Conservation (phyloP, 2,113 vertebrate species). For the Hypanus sabinus region DNA sequence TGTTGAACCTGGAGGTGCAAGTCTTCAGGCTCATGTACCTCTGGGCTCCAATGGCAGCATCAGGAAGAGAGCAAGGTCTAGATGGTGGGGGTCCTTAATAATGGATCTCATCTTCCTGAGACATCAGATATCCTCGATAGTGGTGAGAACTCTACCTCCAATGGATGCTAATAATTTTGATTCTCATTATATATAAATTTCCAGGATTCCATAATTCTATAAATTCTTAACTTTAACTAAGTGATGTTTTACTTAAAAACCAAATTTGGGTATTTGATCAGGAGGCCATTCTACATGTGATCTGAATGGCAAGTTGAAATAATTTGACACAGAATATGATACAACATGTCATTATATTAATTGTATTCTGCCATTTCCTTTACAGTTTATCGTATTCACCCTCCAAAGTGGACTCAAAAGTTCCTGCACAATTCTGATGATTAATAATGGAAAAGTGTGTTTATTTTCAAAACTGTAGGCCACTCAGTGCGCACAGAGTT, state of each 20-base stretch:
- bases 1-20: too few species aligned
- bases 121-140: too few species aligned
- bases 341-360: not conserved
- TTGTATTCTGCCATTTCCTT: not conserved
- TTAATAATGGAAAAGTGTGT: constrained; percentile 22
- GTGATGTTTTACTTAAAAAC: not conserved
- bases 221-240: too few species aligned
- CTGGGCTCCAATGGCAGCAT: too few species aligned
- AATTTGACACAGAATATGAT: not conserved
- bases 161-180: too few species aligned
- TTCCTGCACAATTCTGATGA: not conserved
- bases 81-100: too few species aligned
- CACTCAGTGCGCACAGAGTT: not conserved
- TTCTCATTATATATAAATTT: too few species aligned
- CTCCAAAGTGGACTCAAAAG: not conserved
- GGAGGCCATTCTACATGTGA: not conserved
- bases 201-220: too few species aligned
- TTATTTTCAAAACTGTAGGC: not conserved
- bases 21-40: too few species aligned
- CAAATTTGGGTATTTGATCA: not conserved
- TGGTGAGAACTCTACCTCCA: too few species aligned
- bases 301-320: not conserved
- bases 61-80: too few species aligned
- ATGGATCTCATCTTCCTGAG: too few species aligned
- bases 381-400: not conserved